Evolutionary conservation across 1,140 invertebrate species (phyloP), one percentile per base, ranked within the genome.

Genomic region (Druon quercuslanigerum): DNA sequence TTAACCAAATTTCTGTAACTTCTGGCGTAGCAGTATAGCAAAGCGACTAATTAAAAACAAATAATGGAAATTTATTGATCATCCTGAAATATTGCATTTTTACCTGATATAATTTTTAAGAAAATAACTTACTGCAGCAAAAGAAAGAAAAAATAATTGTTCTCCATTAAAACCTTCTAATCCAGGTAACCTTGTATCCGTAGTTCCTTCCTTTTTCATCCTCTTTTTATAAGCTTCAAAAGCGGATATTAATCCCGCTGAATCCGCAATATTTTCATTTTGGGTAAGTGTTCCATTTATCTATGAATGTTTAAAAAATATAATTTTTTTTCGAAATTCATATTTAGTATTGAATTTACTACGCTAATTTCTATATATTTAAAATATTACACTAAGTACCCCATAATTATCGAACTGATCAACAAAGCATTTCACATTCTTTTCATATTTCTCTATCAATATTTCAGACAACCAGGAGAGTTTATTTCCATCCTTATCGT

Each of bases 381-480:
- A 40, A 40, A 40, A 7, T 40, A 52, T 52, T 25, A 19, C 6
- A 60, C 57, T 17, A 73, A 57, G 74, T 80, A 82, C 81, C 51
- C 76, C 76, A 72, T 82, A 82, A 51, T 82, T 76, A 16, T 80
- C 75, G 33, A 76, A 80, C 25, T 80, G 78, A 11, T 78, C 73
- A 1, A 82, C 51, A 20, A 82, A 66, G n/a, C 81, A 82, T 6
- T 78, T 8, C 0, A 73, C 51, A 70, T 79, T 82, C 7, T 76
- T 57, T 1, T 72, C 46, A 56, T 78, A 82, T 51, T 75, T 74
- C 3, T 78, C 11, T 0, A 52, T 25, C 72, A 74, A 76, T 9
- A 74, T 50, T 75, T 82, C n/a, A 6, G 81, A 56, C 76, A 78
- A 79, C 74, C 72, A 78, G 13, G 57, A 17, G 5, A 54, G 12